Conservation (phyloP, 2,888 invertebrate species). For the Tetropium fuscum region DNA sequence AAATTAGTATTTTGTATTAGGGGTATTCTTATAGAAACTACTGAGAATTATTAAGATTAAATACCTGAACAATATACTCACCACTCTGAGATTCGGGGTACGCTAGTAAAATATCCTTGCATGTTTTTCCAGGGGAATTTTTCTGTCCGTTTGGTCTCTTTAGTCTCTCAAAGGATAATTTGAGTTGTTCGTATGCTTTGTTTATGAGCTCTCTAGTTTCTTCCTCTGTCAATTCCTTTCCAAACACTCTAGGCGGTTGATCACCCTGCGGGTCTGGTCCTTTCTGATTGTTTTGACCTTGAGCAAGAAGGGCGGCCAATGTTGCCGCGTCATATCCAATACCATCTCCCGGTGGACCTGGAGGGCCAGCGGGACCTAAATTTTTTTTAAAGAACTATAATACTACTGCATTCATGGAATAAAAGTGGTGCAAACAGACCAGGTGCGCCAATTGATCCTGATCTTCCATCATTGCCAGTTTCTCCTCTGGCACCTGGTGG, state of each 20-base stretch:
- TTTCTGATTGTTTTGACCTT: constrained; percentile 69
- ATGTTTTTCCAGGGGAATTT: constrained; percentile 87
- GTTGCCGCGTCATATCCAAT: constrained; percentile 87
- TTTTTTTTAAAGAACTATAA: not conserved
- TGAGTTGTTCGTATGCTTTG: constrained; percentile 85
- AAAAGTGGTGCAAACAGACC: constrained; percentile 49
- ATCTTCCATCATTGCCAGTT: constrained; percentile 74
- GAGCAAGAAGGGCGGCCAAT: constrained; percentile 80
- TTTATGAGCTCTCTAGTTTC: constrained; percentile 80
- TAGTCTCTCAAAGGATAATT: constrained; percentile 79
- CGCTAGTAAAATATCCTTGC: constrained; percentile 83
- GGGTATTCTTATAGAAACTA: too few species aligned
- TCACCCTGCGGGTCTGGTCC: constrained; percentile 84
- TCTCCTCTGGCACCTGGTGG: constrained; percentile 80
- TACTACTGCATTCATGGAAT: too few species aligned
- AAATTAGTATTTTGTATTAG: constrained; percentile 1
- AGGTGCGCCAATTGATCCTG: constrained; percentile 79
- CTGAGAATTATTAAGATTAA: too few species aligned
- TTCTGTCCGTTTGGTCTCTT: constrained; percentile 86
- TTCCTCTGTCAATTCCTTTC: constrained; percentile 77
- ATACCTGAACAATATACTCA: constrained; percentile 58
- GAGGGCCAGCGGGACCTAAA: constrained; percentile 78
- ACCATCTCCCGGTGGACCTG: constrained; percentile 86
- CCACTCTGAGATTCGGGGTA: constrained; percentile 84
- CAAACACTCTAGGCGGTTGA: constrained; percentile 81